Percentiles rank a stretch among this genome's conserved stretches.
phyloP scores from a whole-genome alignment of 2,888 invertebrate species.

The Helleia helle region DNA sequence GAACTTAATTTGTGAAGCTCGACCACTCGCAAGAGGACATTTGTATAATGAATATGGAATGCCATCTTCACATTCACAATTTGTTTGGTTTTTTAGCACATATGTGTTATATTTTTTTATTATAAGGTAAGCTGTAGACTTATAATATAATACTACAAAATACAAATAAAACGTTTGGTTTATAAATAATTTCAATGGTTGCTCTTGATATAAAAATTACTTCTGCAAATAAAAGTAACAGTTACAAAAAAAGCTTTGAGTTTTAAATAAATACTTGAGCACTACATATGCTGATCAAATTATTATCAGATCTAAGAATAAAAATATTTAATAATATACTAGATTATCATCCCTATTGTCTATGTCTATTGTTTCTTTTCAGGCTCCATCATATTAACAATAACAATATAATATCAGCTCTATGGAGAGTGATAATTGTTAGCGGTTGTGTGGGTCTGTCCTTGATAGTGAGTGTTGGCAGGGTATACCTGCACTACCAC shows the following conservation, averaged over 20 bases:
- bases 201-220: no score
- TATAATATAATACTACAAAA: no score
- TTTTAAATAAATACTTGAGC: no score
- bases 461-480: slow-evolving; percentile 76
- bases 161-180: no score
- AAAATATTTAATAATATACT: no score
- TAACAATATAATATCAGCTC: slow-evolving; percentile 82
- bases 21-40: slow-evolving; percentile 81
- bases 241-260: no score
- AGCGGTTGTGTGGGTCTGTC: slow-evolving; percentile 75
- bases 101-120: slow-evolving; percentile 90
- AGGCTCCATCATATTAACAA: slow-evolving; percentile 89
- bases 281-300: no score
- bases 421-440: slow-evolving; percentile 80
- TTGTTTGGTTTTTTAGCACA: slow-evolving; percentile 91
- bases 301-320: no score
- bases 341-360: no score
- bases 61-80: slow-evolving; percentile 94
- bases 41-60: slow-evolving; percentile 87
- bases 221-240: no score
- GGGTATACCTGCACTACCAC: slow-evolving; percentile 92
- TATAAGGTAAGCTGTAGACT: slow-evolving; percentile 91
- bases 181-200: no score
- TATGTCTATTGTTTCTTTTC: no score
- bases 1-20: slow-evolving; percentile 84